Conservation (phyloP, 2,888 invertebrate species). For the Rhynchonema sp. region DNA sequence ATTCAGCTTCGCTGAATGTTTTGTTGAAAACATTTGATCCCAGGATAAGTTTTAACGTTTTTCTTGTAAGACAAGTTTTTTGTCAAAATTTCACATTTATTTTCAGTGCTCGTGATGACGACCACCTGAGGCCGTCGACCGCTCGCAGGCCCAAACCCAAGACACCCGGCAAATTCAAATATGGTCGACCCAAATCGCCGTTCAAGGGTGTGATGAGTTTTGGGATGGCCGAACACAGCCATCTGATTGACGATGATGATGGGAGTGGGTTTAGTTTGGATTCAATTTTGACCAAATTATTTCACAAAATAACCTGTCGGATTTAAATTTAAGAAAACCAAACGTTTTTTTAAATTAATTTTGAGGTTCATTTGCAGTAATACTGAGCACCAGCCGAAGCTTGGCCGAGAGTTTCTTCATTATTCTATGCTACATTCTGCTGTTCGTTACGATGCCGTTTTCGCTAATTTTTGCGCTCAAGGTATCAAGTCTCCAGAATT, state of each 20-base stretch:
- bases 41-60: too few relatives aligned
- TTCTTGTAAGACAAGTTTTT: too few relatives aligned
- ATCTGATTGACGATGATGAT: background rate
- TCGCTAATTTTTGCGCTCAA: constrained; percentile 20
- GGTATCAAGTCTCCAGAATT: constrained; percentile 10
- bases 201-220: background rate
- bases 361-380: background rate
- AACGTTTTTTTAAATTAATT: background rate
- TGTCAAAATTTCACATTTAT: too few relatives aligned
- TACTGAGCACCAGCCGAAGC: background rate
- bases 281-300: background rate
- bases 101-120: too few relatives aligned
- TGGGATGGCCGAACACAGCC: background rate
- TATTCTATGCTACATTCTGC: constrained; percentile 13
- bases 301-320: too few relatives aligned
- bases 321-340: background rate
- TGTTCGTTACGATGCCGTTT: constrained; percentile 19
- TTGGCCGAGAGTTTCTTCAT: constrained; percentile 8
- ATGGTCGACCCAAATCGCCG: too few relatives aligned
- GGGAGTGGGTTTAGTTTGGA: background rate
- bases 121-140: too few relatives aligned
- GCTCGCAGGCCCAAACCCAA: background rate
- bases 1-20: too few relatives aligned
- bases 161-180: background rate
- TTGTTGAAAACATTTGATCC: too few relatives aligned